These are phyloP conservation scores for Odontocolon sp. DNA, from an alignment of 2,888 invertebrate species.

Conservation along the genomic window DNA sequence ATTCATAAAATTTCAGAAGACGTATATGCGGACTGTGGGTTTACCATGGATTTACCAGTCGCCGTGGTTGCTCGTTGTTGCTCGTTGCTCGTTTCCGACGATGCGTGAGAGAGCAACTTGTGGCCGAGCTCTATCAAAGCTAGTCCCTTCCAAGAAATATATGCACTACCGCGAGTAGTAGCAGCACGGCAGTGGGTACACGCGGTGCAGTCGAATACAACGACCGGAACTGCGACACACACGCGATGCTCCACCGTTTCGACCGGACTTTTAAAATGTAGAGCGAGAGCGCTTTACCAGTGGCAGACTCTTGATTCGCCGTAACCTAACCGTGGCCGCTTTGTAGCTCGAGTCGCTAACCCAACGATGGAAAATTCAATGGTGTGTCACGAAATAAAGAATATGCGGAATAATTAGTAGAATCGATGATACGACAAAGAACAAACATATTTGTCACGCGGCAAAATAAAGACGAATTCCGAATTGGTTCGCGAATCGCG, in stretches of 20 bases:
- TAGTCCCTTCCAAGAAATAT: neutral
- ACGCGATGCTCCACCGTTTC: too few species aligned
- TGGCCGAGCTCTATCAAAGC: conserved; percentile 44
- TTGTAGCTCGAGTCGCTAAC: too few species aligned
- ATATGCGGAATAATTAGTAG: too few species aligned
- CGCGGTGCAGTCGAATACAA: neutral
- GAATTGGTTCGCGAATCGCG: neutral
- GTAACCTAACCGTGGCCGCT: too few species aligned
- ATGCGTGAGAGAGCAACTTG: conserved; percentile 39
- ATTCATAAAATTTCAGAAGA: conserved; percentile 35
- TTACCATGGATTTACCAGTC: neutral
- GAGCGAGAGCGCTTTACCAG: too few species aligned
- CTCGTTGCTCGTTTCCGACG: neutral
- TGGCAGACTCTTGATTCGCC: too few species aligned
- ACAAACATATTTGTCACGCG: too few species aligned
- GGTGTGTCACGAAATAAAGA: too few species aligned
- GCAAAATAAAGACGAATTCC: neutral
- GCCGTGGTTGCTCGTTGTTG: conserved; percentile 10
- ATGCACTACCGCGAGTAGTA: neutral
- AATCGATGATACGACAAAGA: too few species aligned
- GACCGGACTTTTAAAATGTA: too few species aligned
- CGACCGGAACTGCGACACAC: neutral
- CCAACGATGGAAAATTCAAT: too few species aligned
- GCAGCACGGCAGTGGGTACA: neutral
- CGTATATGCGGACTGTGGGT: conserved; percentile 25